Percentiles rank a stretch among this genome's conserved stretches.
phyloP scores from a whole-genome alignment of 2,113 vertebrate genomes.

The Dasypus novemcinctus region DNA sequence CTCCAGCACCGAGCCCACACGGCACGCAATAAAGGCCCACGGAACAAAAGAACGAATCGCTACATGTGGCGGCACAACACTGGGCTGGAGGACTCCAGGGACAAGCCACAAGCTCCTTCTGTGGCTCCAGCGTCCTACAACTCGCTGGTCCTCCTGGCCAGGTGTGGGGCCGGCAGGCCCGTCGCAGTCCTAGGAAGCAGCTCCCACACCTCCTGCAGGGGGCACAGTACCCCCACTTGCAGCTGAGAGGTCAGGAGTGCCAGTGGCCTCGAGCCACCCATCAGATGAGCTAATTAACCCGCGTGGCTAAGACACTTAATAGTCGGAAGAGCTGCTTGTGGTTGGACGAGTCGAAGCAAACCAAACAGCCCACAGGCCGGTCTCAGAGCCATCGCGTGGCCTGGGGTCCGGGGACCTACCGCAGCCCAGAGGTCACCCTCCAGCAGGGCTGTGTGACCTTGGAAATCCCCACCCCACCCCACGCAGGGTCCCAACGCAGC shows the following conservation, averaged over 20 bases:
- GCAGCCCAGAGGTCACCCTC: not conserved
- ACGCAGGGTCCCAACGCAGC: rapidly evolving
- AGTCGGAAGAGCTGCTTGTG: not conserved
- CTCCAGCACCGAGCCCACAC: not conserved
- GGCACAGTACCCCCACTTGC: not conserved
- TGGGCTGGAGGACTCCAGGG: not conserved
- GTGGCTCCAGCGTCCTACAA: not conserved
- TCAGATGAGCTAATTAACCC: no score
- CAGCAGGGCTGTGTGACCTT: not conserved
- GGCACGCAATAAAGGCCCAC: no score
- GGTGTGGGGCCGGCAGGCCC: rapidly evolving
- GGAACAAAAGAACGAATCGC: not conserved
- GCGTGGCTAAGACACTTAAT: not conserved
- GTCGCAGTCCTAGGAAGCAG: not conserved
- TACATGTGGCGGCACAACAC: rapidly evolving
- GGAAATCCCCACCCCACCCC: not conserved
- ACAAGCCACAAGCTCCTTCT: not conserved
- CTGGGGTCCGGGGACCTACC: not conserved
- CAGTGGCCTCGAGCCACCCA: not conserved
- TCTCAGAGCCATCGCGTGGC: not conserved
- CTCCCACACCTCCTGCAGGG: not conserved
- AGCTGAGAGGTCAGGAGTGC: not conserved
- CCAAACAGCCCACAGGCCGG: not conserved
- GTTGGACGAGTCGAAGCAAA: not conserved
- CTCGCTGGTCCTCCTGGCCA: not conserved